These are phyloP conservation scores for Lepus americanus DNA, from an alignment of 2,113 vertebrate genomes.

Conservation along the genomic window DNA sequence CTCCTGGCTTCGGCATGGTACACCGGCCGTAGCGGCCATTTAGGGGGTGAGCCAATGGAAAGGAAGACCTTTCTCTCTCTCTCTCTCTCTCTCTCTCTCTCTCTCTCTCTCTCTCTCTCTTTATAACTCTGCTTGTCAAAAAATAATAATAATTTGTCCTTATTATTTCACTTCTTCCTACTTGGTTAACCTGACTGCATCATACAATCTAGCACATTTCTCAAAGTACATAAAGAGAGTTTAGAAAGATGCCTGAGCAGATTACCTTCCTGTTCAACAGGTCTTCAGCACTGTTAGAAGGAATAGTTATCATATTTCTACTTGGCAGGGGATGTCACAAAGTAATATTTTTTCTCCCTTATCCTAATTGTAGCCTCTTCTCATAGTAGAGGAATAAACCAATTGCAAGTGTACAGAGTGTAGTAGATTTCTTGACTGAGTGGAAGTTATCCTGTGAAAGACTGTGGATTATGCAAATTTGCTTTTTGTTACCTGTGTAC, in stretches of 20 bases:
- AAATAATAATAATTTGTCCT: neutral
- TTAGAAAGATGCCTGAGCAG: neutral
- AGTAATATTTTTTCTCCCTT: neutral
- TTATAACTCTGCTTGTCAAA: too few species aligned
- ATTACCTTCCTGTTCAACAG: neutral
- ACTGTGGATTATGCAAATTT: neutral
- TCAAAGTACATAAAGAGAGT: neutral
- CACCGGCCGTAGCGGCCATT: too few species aligned
- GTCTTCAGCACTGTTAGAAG: neutral
- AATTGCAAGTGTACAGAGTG: neutral
- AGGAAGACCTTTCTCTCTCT: too few species aligned
- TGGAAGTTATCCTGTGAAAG: slow-evolving; percentile 11
- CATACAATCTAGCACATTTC: neutral
- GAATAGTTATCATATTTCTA: neutral
- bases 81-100: too few species aligned
- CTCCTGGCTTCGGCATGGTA: too few species aligned
- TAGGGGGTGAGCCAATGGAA: too few species aligned
- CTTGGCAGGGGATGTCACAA: neutral
- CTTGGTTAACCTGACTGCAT: neutral
- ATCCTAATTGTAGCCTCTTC: neutral
- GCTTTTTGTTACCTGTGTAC: neutral
- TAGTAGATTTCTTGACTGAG: neutral
- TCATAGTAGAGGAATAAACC: neutral
- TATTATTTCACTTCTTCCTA: neutral
- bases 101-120: too few species aligned